Evolutionary conservation across 2,888 invertebrate species (phyloP), one percentile per base, ranked within the genome.

Genomic region (Neuroscelio doddi): DNA sequence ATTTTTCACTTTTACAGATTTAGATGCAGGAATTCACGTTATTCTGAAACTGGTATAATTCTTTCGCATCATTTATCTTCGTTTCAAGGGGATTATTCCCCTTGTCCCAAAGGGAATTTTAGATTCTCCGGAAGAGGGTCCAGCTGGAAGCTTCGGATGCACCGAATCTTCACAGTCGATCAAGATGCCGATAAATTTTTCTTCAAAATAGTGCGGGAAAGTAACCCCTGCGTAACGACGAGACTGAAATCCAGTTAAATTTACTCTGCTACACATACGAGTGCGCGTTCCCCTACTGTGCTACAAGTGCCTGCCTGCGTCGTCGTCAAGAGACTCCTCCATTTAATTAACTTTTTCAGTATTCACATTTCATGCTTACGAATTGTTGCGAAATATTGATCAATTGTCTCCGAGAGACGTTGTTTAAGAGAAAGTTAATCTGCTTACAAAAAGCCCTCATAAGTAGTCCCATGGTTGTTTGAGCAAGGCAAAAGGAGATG

Each of bases 51-150:
- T 42, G 52, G 45, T 64, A 65, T 68, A 68, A 64, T 73, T 74
- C 70, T 72, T 72, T 50, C 70, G 74, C 72, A 69, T 74, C 72
- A 78, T 79, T 79, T 78, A 76, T 79, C 77, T 76, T n/a, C n/a
- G n/a, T n/a, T n/a, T n/a, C n/a, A n/a, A n/a, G n/a, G n/a, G n/a
- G n/a, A n/a, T n/a, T 27, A 78, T 79, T 78, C 76, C 78, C 77
- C 75, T 75, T 69, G 69, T 61, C 59, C 61, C 66, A 57, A 52
- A 44, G 61, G 45, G 58, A 55, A 52, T n/a, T n/a, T n/a, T n/a
- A n/a, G n/a, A n/a, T n/a, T n/a, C n/a, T 75, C 44, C 29, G 10
- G 7, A 53, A 52, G 67, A 57, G 64, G 39, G 52, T 63, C 38
- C 29, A 1, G 16, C 41, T 64, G 71, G 69, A 70, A 57, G 63